A percentile compares a stretch with the other conserved stretches of the same genome.
Conservation (phyloP, 2,113 vertebrate genomes). For the Geococcyx californianus region DNA sequence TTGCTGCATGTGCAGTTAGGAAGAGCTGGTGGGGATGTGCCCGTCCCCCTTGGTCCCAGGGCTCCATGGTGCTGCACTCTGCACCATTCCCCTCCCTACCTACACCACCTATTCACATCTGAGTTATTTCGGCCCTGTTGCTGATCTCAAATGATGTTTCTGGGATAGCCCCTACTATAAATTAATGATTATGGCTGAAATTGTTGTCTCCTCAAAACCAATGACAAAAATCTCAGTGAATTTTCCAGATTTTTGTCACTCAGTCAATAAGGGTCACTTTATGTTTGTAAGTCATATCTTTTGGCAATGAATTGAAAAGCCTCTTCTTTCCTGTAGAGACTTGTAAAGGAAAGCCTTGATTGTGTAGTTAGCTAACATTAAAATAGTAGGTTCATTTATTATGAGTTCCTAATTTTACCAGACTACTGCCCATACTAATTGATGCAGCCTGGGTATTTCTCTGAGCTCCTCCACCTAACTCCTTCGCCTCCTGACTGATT, state of each 20-base stretch:
- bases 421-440: not conserved
- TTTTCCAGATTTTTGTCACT: not conserved
- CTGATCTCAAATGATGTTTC: not conserved
- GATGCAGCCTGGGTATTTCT: not conserved
- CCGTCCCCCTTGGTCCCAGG: accelerated
- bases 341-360: not conserved
- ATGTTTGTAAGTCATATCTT: not conserved
- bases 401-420: not conserved
- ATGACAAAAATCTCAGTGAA: not conserved
- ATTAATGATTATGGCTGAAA: not conserved
- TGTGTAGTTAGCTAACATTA: not conserved
- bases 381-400: not conserved
- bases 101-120: not conserved
- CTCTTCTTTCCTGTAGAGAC: not conserved
- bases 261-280: not conserved
- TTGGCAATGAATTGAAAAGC: not conserved
- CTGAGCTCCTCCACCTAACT: not conserved
- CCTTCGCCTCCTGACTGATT: not conserved
- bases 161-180: not conserved
- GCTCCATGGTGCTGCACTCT: accelerated
- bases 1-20: not conserved
- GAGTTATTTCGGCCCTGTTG: not conserved
- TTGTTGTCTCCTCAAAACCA: not conserved
- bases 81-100: not conserved
- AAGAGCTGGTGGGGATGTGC: too few species aligned